These are phyloP conservation scores for Ephydatia muelleri DNA, from an alignment of 37 sponge, comb jelly and placozoan genomes.

Conservation along the genomic window DNA sequence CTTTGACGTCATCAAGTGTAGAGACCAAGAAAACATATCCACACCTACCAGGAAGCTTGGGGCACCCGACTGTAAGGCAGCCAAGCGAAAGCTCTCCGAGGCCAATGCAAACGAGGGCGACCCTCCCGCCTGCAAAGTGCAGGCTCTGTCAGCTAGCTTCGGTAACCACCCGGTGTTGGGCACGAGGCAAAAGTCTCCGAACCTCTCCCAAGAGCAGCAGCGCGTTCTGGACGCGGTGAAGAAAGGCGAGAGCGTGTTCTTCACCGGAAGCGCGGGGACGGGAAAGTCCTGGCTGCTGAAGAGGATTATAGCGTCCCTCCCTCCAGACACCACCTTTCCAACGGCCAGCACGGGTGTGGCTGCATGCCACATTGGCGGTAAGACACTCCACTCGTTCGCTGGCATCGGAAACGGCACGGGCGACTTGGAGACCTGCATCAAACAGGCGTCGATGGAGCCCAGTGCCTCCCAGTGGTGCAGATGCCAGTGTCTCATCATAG, in stretches of 20 bases:
- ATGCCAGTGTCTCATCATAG: slow-evolving; percentile 78
- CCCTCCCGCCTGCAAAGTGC: neutral
- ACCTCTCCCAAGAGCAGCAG: slow-evolving; percentile 73
- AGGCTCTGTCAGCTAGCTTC: neutral
- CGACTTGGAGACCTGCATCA: slow-evolving; percentile 58
- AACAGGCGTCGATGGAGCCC: slow-evolving; percentile 54
- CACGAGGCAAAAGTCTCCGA: neutral
- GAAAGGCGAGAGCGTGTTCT: slow-evolving; percentile 85
- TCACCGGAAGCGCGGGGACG: slow-evolving; percentile 93
- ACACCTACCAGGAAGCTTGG: slow-evolving; percentile 52
- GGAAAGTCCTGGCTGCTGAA: slow-evolving; percentile 86
- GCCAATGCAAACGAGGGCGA: neutral
- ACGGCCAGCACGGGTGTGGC: slow-evolving; percentile 93
- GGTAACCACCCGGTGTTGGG: too few relatives aligned
- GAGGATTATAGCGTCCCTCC: slow-evolving; percentile 66
- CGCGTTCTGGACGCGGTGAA: slow-evolving; percentile 64
- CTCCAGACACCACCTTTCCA: slow-evolving; percentile 81
- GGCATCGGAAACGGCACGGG: slow-evolving; percentile 82
- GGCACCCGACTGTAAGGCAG: neutral
- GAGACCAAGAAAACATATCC: slow-evolving; percentile 12
- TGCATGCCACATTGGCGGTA: slow-evolving; percentile 86
- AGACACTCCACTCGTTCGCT: slow-evolving; percentile 88
- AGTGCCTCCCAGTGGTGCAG: slow-evolving; percentile 63
- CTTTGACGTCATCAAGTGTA: slow-evolving; percentile 9
- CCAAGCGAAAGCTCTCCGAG: slow-evolving; percentile 71